phyloP scores from a whole-genome alignment of 2,797 vertebrate genomes.

The Chrysocyon brachyurus region DNA sequence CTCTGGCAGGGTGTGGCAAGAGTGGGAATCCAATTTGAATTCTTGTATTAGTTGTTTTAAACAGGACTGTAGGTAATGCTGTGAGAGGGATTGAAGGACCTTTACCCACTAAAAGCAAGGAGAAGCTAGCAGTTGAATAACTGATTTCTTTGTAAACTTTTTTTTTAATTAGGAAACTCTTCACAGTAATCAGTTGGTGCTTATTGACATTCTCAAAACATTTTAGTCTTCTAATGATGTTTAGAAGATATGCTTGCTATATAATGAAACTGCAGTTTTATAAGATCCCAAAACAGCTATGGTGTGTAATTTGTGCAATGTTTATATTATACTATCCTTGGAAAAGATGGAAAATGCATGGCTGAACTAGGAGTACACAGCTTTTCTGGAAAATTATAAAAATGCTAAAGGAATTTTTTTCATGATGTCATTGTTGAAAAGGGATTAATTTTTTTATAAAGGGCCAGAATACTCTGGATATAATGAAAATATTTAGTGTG shows the following conservation, averaged over 20 bases:
- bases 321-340: slow-evolving; percentile 43
- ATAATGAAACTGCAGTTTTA: background rate
- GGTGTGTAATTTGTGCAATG: slow-evolving; percentile 24
- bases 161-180: background rate
- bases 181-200: background rate
- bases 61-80: background rate
- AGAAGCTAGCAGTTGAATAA: background rate
- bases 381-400: slow-evolving; percentile 50
- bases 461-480: slow-evolving; percentile 11
- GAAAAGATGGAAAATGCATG: background rate
- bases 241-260: background rate
- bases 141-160: background rate
- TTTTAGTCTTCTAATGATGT: background rate
- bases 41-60: background rate
- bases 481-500: slow-evolving; percentile 44
- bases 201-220: slow-evolving; percentile 20
- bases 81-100: background rate
- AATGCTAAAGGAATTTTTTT: slow-evolving; percentile 45
- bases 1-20: background rate
- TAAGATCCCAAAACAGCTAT: slow-evolving; percentile 13
- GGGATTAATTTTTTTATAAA: slow-evolving; percentile 21
- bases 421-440: background rate
- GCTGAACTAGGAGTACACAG: slow-evolving; percentile 1
- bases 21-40: background rate
- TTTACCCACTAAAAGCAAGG: background rate